Percentiles rank a stretch among this genome's conserved stretches.
Conservation (phyloP, 2,113 vertebrate species). For the Cryptoleucopteryx plumbea region DNA sequence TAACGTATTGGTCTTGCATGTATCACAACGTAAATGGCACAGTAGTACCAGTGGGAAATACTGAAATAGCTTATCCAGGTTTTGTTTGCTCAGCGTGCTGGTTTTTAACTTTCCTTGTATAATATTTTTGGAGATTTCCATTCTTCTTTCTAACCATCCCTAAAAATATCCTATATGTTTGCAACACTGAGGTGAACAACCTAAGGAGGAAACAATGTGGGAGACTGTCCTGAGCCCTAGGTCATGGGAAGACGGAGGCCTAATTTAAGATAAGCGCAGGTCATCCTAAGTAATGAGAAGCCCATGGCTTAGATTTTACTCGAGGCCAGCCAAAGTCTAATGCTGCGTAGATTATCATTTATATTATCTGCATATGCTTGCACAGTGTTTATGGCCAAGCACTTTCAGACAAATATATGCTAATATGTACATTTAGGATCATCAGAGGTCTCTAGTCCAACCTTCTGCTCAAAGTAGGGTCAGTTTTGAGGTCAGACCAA, state of each 20-base stretch:
- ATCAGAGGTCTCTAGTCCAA: not conserved
- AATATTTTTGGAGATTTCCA: not conserved
- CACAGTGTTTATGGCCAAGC: not conserved
- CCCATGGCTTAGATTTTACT: not conserved
- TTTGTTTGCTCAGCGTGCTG: not conserved
- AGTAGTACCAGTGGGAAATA: not conserved
- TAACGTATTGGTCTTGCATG: not conserved
- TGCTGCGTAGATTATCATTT: not conserved
- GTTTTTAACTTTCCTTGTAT: not conserved
- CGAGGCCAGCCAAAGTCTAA: not conserved
- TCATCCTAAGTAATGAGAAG: not conserved
- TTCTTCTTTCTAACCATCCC: not conserved
- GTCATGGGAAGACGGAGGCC: not conserved
- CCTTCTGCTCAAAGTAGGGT: not conserved
- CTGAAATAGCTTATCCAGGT: not conserved
- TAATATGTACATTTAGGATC: not conserved
- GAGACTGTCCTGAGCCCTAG: not conserved
- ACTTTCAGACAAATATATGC: not conserved
- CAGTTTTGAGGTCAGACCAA: not conserved
- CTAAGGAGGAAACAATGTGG: not conserved
- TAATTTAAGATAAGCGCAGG: not conserved
- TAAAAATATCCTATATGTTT: not conserved
- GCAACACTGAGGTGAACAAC: not conserved
- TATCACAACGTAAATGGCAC: fast-evolving
- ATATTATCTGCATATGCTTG: not conserved